Evolutionary conservation across 2,888 invertebrate genomes (phyloP).

Genomic region (Meandrusa payeni): DNA sequence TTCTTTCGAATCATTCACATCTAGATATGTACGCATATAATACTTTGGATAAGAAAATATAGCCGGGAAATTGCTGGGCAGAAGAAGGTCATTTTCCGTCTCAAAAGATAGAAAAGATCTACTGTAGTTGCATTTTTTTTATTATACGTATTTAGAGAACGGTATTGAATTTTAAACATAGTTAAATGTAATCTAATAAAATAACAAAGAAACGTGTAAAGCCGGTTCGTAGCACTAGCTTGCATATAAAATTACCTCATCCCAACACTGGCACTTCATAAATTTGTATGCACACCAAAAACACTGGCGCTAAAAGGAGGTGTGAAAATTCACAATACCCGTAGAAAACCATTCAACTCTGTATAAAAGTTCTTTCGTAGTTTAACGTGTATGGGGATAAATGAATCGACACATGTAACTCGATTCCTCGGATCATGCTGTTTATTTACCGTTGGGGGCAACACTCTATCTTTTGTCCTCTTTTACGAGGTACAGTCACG

Average conservation of each 20-base stretch:
- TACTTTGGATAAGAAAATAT: too few species aligned
- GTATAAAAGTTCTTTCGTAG: slow-evolving; percentile 23
- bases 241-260: slow-evolving; percentile 15
- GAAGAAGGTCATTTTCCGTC: too few species aligned
- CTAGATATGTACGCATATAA: too few species aligned
- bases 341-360: slow-evolving; percentile 18
- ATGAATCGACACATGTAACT: slow-evolving; percentile 54
- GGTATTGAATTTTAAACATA: too few species aligned
- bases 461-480: slow-evolving; percentile 54
- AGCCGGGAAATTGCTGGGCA: too few species aligned
- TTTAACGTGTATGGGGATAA: slow-evolving; percentile 28
- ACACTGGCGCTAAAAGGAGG: slow-evolving; percentile 26
- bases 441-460: slow-evolving; percentile 51
- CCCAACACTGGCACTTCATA: slow-evolving; percentile 4
- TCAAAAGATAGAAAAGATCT: too few species aligned
- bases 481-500: slow-evolving; percentile 44
- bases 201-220: too few species aligned
- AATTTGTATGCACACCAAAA: slow-evolving; percentile 27
- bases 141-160: too few species aligned
- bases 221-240: too few species aligned
- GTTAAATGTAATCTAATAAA: too few species aligned
- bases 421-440: slow-evolving; percentile 55
- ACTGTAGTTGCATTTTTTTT: too few species aligned
- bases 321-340: slow-evolving; percentile 28
- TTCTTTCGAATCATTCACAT: too few species aligned